Conservation (phyloP, 2,888 invertebrate species). For the Fabriciana adippe region DNA sequence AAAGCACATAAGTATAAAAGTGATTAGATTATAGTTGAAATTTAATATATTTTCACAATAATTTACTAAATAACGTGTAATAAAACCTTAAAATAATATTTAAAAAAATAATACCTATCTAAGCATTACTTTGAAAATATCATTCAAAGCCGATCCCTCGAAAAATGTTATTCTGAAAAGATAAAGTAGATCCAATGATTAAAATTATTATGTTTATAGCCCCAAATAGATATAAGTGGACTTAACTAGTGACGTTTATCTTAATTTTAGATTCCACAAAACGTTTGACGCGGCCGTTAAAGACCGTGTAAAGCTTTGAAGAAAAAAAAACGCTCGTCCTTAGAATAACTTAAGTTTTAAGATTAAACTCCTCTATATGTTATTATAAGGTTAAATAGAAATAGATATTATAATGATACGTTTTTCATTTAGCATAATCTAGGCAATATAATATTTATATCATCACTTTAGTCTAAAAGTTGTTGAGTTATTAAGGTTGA, state of each 20-base stretch:
- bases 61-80: no score
- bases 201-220: conserved; percentile 78
- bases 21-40: no score
- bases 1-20: no score
- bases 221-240: conserved; percentile 74
- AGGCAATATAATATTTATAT: no score
- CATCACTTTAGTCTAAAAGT: no score
- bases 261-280: conserved; percentile 74
- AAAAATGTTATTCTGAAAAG: conserved; percentile 6
- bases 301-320: conserved; percentile 25
- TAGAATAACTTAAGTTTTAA: background rate
- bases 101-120: background rate
- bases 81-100: background rate
- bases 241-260: conserved; percentile 77
- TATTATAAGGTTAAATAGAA: no score
- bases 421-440: no score
- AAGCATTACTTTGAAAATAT: background rate
- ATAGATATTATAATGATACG: no score
- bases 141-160: background rate
- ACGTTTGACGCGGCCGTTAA: conserved; percentile 71
- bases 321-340: conserved; percentile 18
- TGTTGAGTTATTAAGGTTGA: no score
- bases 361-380: background rate
- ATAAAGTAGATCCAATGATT: conserved; percentile 54
- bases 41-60: no score